phyloP scores from a whole-genome alignment of 2,888 invertebrate genomes.

The Osmoderma eremita region DNA sequence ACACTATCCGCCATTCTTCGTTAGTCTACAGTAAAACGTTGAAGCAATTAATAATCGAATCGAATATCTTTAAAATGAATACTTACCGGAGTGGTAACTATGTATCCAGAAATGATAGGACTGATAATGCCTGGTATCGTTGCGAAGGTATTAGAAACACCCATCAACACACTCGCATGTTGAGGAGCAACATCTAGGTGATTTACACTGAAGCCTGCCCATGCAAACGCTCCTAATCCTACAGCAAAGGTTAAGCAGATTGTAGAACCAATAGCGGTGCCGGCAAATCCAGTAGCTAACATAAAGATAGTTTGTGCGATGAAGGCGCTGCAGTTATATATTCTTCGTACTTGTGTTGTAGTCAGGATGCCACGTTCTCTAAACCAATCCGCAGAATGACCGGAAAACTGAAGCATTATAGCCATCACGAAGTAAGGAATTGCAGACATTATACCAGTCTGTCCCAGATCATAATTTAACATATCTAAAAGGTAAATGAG shows the following conservation, averaged over 20 bases:
- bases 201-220: slow-evolving; percentile 87
- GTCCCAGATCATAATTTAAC: slow-evolving; percentile 75
- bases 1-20: slow-evolving; percentile 84
- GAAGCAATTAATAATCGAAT: no score
- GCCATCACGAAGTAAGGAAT: slow-evolving; percentile 92
- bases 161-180: slow-evolving; percentile 92
- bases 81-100: slow-evolving; percentile 75
- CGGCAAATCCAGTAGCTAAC: slow-evolving; percentile 81
- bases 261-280: slow-evolving; percentile 75
- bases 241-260: slow-evolving; percentile 88
- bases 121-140: slow-evolving; percentile 93
- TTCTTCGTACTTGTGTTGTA: slow-evolving; percentile 76
- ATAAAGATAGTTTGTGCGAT: slow-evolving; percentile 85
- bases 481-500: slow-evolving; percentile 69
- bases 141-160: slow-evolving; percentile 89
- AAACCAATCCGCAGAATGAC: slow-evolving; percentile 85
- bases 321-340: slow-evolving; percentile 80
- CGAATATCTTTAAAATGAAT: neutral
- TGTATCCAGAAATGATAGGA: slow-evolving; percentile 81
- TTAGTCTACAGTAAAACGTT: slow-evolving; percentile 47
- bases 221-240: slow-evolving; percentile 91
- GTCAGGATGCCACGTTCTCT: slow-evolving; percentile 72
- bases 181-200: slow-evolving; percentile 92
- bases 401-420: slow-evolving; percentile 80
- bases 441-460: slow-evolving; percentile 86